phyloP scores from a whole-genome alignment of 2,888 invertebrate genomes.

The Miltochrista miniata region DNA sequence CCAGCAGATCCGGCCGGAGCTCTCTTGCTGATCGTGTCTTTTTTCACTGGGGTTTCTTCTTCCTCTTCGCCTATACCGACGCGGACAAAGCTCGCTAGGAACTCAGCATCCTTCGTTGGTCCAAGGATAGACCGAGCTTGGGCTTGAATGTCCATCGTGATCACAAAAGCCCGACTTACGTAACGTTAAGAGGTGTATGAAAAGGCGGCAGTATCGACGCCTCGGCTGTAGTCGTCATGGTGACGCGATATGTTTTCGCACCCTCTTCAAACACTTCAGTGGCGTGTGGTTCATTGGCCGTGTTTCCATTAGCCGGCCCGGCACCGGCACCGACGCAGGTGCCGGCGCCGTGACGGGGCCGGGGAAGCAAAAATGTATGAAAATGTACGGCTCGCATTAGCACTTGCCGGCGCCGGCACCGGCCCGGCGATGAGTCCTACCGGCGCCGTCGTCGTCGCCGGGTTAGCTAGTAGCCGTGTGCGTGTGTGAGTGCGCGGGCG shows the following conservation, averaged over 20 bases:
- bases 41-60: conserved; percentile 70
- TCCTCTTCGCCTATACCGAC: conserved; percentile 85
- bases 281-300: conserved; percentile 31
- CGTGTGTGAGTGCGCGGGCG: too few species aligned
- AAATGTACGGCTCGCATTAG: too few species aligned
- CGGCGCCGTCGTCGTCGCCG: too few species aligned
- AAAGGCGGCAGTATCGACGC: conserved; percentile 74
- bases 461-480: too few species aligned
- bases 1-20: conserved; percentile 61
- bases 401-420: too few species aligned
- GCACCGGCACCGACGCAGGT: too few species aligned
- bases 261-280: conserved; percentile 56
- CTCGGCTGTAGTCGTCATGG: conserved; percentile 72
- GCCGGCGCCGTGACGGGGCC: too few species aligned
- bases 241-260: conserved; percentile 72
- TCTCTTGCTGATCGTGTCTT: conserved; percentile 73
- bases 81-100: conserved; percentile 91
- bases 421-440: too few species aligned
- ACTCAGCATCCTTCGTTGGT: conserved; percentile 87
- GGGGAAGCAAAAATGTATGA: too few species aligned
- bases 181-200: conserved; percentile 61
- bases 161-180: conserved; percentile 43
- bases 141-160: conserved; percentile 59
- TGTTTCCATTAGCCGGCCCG: too few species aligned
- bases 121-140: conserved; percentile 85